phyloP scores from a whole-genome alignment of 2,797 vertebrate species.

The Orestias chungarensis region DNA sequence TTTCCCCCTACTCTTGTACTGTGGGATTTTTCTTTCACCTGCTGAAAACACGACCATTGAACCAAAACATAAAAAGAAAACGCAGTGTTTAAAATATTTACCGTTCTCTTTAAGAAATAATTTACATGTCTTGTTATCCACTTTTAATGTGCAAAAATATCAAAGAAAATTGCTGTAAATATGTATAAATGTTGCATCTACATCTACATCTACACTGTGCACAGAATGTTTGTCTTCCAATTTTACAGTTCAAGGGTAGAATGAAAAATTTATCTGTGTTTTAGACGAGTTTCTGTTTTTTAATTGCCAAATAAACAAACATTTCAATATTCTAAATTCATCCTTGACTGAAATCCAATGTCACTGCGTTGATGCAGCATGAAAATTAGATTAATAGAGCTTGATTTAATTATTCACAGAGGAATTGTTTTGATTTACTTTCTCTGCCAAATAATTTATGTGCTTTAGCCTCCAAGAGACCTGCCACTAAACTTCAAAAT shows the following conservation, averaged over 20 bases:
- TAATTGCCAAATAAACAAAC: slow-evolving; percentile 31
- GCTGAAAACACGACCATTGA: not conserved
- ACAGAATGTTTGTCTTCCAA: not conserved
- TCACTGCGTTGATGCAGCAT: slow-evolving; percentile 12
- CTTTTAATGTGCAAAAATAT: not conserved
- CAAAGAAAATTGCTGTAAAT: not conserved
- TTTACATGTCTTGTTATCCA: not conserved
- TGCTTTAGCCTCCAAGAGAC: slow-evolving; percentile 33
- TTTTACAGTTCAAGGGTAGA: not conserved
- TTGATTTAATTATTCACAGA: slow-evolving; percentile 41
- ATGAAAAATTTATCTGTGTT: not conserved
- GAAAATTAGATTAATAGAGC: slow-evolving; percentile 33
- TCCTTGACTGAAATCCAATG: slow-evolving; percentile 32
- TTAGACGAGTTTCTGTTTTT: slow-evolving; percentile 20
- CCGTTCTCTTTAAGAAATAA: not conserved
- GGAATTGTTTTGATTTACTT: slow-evolving; percentile 59
- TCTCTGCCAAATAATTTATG: slow-evolving; percentile 50
- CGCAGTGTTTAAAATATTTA: not conserved
- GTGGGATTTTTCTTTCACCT: slow-evolving; percentile 1
- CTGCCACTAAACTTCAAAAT: slow-evolving; percentile 48
- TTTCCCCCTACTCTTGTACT: slow-evolving; percentile 1
- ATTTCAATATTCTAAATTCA: slow-evolving; percentile 22
- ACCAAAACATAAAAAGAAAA: not conserved
- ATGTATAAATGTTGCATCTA: not conserved
- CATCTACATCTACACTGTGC: not conserved